These are phyloP conservation scores for Heliothis peltigera DNA, from an alignment of 2,888 invertebrate genomes.

Conservation along the genomic window DNA sequence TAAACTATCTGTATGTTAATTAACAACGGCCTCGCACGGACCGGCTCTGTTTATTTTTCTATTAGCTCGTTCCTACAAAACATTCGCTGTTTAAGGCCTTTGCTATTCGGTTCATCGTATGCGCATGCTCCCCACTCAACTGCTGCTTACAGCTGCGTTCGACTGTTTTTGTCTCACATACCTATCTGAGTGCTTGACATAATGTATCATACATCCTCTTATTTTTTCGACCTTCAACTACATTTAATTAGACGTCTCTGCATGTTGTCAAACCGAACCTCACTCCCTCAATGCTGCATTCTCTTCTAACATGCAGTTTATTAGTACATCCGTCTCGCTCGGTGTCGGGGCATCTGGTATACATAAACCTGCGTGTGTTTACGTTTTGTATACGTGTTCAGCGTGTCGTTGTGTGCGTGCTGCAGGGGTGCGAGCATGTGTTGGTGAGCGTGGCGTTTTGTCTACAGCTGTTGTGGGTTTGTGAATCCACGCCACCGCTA, in stretches of 20 bases:
- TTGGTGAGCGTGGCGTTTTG: constrained; percentile 79
- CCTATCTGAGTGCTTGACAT: constrained; percentile 45
- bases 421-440: constrained; percentile 85
- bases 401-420: constrained; percentile 72
- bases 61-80: constrained; percentile 80
- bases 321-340: constrained; percentile 82
- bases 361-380: constrained; percentile 88
- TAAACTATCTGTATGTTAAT: constrained; percentile 90
- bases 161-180: constrained; percentile 51
- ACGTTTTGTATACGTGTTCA: constrained; percentile 79
- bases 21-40: constrained; percentile 85
- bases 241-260: constrained; percentile 86
- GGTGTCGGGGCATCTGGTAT: constrained; percentile 87
- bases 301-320: constrained; percentile 75
- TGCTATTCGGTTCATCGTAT: constrained; percentile 62
- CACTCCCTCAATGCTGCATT: constrained; percentile 75
- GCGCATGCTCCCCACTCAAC: constrained; percentile 49
- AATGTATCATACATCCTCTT: constrained; percentile 72
- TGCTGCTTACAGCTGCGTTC: constrained; percentile 60
- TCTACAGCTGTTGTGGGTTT: constrained; percentile 88
- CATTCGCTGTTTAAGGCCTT: constrained; percentile 76
- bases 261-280: constrained; percentile 82
- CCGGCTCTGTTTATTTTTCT: constrained; percentile 84
- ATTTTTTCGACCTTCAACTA: constrained; percentile 86
- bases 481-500: constrained; percentile 77